Conservation (phyloP, 2,888 invertebrate genomes). For the Bombylius major region DNA sequence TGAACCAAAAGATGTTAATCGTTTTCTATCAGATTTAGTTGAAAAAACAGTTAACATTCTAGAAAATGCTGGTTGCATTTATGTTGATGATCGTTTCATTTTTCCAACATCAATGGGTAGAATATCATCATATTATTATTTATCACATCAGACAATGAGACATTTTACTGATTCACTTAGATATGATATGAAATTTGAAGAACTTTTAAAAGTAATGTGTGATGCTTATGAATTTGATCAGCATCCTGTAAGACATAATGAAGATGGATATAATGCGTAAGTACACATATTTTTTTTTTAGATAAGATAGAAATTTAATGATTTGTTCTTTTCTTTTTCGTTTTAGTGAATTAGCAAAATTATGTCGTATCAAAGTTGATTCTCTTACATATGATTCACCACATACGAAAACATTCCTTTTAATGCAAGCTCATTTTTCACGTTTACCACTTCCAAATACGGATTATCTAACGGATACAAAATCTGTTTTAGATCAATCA, state of each 20-base stretch:
- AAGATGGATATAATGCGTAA: constrained; percentile 83
- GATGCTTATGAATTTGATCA: constrained; percentile 84
- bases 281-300: constrained; percentile 17
- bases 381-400: constrained; percentile 73
- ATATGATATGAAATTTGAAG: constrained; percentile 51
- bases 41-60: constrained; percentile 65
- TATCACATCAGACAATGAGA: constrained; percentile 82
- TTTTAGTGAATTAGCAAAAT: constrained; percentile 62
- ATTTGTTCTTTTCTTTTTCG: background rate
- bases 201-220: constrained; percentile 65
- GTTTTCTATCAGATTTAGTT: constrained; percentile 68
- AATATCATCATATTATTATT: constrained; percentile 93
- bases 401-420: constrained; percentile 83
- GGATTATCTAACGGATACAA: constrained; percentile 92
- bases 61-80: constrained; percentile 61
- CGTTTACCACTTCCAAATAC: constrained; percentile 70
- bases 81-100: constrained; percentile 42
- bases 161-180: constrained; percentile 61
- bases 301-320: background rate
- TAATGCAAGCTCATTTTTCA: constrained; percentile 92
- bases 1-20: constrained; percentile 54
- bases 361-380: constrained; percentile 60
- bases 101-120: constrained; percentile 69
- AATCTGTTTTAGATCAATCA: constrained; percentile 92
- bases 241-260: constrained; percentile 95